Evolutionary conservation across 2,113 vertebrate species (phyloP), one percentile per base, ranked within the genome.

Genomic region (Pedionomus torquatus): DNA sequence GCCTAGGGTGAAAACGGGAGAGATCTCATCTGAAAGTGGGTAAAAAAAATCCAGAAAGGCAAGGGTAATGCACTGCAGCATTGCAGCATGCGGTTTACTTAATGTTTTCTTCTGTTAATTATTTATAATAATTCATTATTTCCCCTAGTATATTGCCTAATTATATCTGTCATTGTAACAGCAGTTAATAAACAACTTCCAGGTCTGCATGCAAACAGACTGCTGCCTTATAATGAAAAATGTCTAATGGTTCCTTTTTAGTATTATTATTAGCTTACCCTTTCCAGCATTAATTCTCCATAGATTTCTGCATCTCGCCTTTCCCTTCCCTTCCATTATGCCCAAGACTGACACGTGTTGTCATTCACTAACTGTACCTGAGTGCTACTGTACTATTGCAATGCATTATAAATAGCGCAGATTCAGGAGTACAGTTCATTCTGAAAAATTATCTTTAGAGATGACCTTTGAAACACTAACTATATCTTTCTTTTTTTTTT

Each of bases 361-460:
- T 78, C 92, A 91, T 51, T 93, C 86, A 83, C 57, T 89, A 66
- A 80, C 60, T 77, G 70, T 44, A 58, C 30, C 52, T 0, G 1
- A 82, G 33, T 89, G 65, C 61, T 90, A 57, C 84, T 90, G 48
- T 72, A 71, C 82, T 68, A 39, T 37, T 87, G 57, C 28, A 20
- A 17, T 77, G 66, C 78, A 63, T 65, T 96, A 95, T 66, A 95
- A 96, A 96, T 87, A 94, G 93, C 54, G 88, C 31, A 82, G 77
- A 90, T 92, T 93, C 84, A 83, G 63, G 26, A 86, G 26, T 66
- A 82, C 66, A 78, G 68, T 84, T 95, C 55, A 94, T 91, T 95
- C 86, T 90, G 89, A 95, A 96, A 97, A 97, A 85, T 24, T 82
- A 69, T 94, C 95, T 92, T 91, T 61, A 63, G 90, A 84, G 26